A percentile compares a stretch with the other conserved stretches of the same genome.
Evolutionary conservation across 2,113 vertebrate species (phyloP).

Genomic region (Gorsachius goisagi): DNA sequence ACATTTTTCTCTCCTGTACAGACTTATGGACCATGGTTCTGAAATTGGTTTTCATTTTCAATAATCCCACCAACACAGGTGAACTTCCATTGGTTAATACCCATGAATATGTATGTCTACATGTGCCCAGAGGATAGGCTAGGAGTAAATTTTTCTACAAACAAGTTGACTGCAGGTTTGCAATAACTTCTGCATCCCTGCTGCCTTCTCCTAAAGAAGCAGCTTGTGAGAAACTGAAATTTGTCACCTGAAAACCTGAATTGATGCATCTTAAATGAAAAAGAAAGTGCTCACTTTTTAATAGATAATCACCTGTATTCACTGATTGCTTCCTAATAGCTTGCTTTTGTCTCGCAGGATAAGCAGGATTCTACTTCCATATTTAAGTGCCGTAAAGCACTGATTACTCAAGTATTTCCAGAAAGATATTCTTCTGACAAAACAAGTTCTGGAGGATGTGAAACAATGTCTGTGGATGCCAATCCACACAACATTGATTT

Average conservation of each 20-base stretch:
- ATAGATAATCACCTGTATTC: not conserved
- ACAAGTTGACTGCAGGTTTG: not conserved
- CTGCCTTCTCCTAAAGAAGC: not conserved
- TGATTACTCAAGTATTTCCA: not conserved
- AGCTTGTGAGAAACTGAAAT: slow-evolving; percentile 19
- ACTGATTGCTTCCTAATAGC: not conserved
- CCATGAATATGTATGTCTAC: not conserved
- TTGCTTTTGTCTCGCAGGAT: not conserved
- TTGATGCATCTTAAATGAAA: not conserved
- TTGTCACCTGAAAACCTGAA: not conserved
- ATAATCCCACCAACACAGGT: not conserved
- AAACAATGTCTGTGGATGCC: not conserved
- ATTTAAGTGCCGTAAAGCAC: not conserved
- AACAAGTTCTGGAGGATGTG: not conserved
- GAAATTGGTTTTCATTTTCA: not conserved
- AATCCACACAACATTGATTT: not conserved
- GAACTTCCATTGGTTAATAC: not conserved
- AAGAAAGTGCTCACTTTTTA: not conserved
- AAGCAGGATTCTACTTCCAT: not conserved
- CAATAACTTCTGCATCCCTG: not conserved
- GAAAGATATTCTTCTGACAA: not conserved
- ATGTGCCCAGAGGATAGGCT: not conserved
- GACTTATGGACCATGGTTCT: not conserved
- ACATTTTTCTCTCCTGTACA: not conserved
- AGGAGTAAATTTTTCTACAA: not conserved